phyloP scores from a whole-genome alignment of 2,888 invertebrate genomes.

The Meliscaeva auricollis region DNA sequence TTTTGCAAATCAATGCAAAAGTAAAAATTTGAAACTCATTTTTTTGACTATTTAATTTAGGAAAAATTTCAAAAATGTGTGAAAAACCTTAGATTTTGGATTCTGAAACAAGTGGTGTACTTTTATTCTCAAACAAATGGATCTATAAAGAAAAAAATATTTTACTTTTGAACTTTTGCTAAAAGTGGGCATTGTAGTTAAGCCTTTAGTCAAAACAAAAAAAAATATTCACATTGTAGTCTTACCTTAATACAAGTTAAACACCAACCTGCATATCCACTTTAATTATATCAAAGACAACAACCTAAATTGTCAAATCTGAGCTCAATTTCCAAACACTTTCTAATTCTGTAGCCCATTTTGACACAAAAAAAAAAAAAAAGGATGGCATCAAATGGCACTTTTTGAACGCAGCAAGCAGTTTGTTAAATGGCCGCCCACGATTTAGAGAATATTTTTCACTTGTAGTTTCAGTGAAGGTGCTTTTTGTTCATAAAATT shows the following conservation, averaged over 20 bases:
- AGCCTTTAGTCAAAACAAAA: no score
- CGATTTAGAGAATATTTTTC: slow-evolving; percentile 58
- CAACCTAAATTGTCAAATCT: not conserved
- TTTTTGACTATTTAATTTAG: no score
- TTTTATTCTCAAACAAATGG: no score
- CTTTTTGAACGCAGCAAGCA: slow-evolving; percentile 50
- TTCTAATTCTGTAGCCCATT: slow-evolving; percentile 14
- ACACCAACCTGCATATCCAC: not conserved
- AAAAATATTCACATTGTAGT: no score
- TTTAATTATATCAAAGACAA: not conserved
- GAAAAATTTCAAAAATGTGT: no score
- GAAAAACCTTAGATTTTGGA: no score
- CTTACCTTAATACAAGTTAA: not conserved
- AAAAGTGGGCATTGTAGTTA: no score
- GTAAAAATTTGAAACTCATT: no score
- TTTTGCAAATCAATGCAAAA: no score
- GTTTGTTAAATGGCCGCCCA: slow-evolving; percentile 74
- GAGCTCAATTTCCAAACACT: not conserved
- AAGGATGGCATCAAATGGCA: slow-evolving; percentile 49
- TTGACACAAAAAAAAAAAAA: slow-evolving; percentile 14
- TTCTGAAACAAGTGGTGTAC: no score
- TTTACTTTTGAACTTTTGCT: no score
- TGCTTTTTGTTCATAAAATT: slow-evolving; percentile 39
- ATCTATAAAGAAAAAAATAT: no score
- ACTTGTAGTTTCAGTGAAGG: slow-evolving; percentile 57